Conservation (phyloP, 2,888 invertebrate species). For the Dorcus hopei region DNA sequence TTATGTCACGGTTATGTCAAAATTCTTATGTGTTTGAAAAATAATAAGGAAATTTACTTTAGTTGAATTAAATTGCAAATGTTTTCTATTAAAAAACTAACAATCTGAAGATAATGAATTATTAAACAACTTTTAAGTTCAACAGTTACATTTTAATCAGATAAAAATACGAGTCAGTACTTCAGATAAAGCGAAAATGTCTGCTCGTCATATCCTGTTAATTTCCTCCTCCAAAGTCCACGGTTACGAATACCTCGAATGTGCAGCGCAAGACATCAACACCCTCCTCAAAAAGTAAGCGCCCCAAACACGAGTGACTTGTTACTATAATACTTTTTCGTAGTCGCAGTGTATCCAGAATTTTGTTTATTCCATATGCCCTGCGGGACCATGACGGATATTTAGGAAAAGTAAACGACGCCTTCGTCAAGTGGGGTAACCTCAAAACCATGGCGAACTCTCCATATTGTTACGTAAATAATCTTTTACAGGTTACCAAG, state of each 20-base stretch:
- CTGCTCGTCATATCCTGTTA: conserved; percentile 55
- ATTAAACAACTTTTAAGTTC: too few species aligned
- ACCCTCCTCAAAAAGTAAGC: conserved; percentile 59
- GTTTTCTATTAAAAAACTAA: too few species aligned
- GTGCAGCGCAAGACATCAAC: conserved; percentile 63
- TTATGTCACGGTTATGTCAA: not conserved
- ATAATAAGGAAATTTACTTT: not conserved
- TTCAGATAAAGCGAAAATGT: conserved; percentile 8
- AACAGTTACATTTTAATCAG: too few species aligned
- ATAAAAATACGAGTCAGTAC: too few species aligned
- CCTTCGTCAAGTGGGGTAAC: conserved; percentile 63
- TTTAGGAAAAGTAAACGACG: conserved; percentile 57
- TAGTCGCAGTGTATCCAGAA: conserved; percentile 62
- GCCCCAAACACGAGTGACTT: not conserved
- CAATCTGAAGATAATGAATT: too few species aligned
- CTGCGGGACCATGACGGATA: conserved; percentile 64
- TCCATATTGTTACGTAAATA: not conserved
- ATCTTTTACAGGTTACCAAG: conserved; percentile 50
- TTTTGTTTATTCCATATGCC: conserved; percentile 77
- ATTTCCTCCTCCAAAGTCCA: conserved; percentile 69
- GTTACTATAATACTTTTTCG: conserved; percentile 34
- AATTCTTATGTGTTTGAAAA: too few species aligned
- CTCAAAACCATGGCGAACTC: not conserved
- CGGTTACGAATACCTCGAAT: conserved; percentile 64
- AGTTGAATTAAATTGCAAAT: too few species aligned